Conservation (phyloP, 2,888 invertebrate genomes). For the Eumacrocentrus americanus region DNA sequence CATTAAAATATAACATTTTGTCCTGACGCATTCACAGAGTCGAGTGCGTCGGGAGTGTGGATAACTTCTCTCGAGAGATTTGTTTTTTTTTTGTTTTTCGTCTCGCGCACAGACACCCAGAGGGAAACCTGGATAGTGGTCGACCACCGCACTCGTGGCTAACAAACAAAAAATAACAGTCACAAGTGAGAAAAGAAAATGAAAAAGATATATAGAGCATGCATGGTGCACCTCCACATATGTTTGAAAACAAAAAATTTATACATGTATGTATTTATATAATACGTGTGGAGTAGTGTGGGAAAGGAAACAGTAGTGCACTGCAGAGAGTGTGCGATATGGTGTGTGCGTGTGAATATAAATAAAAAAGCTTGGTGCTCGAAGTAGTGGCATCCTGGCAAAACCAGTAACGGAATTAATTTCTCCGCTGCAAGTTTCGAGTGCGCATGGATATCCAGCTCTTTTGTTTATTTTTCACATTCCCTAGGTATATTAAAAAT, state of each 20-base stretch:
- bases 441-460: conserved; percentile 15
- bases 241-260: conserved; percentile 23
- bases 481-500: conserved; percentile 3
- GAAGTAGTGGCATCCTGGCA: conserved; percentile 46
- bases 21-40: background rate
- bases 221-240: conserved; percentile 14
- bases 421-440: conserved; percentile 32
- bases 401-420: conserved; percentile 49
- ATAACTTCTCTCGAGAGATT: background rate
- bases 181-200: conserved; percentile 24
- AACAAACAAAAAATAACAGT: conserved; percentile 19
- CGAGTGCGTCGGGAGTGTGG: background rate
- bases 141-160: conserved; percentile 17
- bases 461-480: conserved; percentile 2
- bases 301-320: conserved; percentile 10
- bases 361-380: conserved; percentile 45
- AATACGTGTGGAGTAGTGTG: no score
- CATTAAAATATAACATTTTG: background rate
- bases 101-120: background rate
- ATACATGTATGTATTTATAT: conserved; percentile 23
- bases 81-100: background rate
- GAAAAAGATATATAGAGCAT: conserved; percentile 16
- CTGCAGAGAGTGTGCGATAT: conserved; percentile 16
- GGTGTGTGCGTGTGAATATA: conserved; percentile 40
- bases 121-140: background rate